Percentiles rank a stretch among this genome's conserved stretches.
phyloP scores from a whole-genome alignment of 2,888 invertebrate species.

The Catocala fraxini region DNA sequence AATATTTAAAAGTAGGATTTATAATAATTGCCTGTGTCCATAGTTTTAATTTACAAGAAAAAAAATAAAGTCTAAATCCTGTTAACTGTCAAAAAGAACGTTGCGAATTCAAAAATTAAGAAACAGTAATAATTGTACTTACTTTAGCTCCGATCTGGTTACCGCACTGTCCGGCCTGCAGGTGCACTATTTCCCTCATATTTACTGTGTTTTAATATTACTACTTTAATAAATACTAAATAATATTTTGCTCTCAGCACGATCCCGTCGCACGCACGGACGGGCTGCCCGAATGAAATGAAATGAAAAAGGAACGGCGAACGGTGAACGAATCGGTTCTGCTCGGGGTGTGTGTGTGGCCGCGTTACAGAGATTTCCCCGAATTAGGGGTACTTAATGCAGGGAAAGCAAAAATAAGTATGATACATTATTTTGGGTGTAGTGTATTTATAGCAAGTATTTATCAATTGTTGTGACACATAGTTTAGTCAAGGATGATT shows the following conservation, averaged over 20 bases:
- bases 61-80: not conserved
- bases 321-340: conserved; percentile 54
- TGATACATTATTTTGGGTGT: not conserved
- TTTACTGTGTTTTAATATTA: conserved; percentile 59
- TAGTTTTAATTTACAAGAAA: not conserved
- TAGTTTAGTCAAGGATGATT: not conserved
- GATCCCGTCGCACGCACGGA: conserved; percentile 63
- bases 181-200: conserved; percentile 95
- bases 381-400: conserved; percentile 43
- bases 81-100: conserved; percentile 50
- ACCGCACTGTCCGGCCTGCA: conserved; percentile 94
- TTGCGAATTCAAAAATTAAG: conserved; percentile 44
- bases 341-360: conserved; percentile 76
- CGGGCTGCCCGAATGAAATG: conserved; percentile 69
- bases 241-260: conserved; percentile 48
- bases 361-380: conserved; percentile 46
- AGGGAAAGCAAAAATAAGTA: not conserved
- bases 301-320: conserved; percentile 66
- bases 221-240: conserved; percentile 52
- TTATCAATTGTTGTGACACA: conserved; percentile 3
- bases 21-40: not conserved
- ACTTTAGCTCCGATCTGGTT: conserved; percentile 93
- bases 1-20: not conserved
- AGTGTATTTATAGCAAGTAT: not conserved
- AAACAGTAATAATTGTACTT: conserved; percentile 57